These are phyloP conservation scores for Patiria pectinifera DNA, from an alignment of 53 echinoderm and acorn worm species.

Conservation along the genomic window DNA sequence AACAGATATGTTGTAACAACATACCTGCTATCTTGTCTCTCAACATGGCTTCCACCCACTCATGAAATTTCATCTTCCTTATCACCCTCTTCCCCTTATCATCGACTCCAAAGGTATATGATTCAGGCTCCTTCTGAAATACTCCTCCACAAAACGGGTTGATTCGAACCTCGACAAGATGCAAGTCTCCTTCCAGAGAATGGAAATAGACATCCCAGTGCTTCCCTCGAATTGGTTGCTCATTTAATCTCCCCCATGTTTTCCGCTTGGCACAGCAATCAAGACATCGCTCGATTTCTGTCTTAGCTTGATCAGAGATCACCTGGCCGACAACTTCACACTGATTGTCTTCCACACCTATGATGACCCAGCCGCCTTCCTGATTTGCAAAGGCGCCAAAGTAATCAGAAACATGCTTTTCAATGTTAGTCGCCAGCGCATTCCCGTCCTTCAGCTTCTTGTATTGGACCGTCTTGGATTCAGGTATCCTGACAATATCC, in stretches of 20 bases:
- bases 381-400: slow-evolving; percentile 42
- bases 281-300: not conserved
- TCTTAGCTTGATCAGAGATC: not conserved
- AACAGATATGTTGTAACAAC: not conserved
- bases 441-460: slow-evolving; percentile 37
- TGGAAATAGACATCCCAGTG: slow-evolving; percentile 49
- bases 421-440: slow-evolving; percentile 6
- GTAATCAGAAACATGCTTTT: slow-evolving; percentile 26
- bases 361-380: slow-evolving; percentile 31
- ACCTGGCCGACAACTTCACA: slow-evolving; percentile 12
- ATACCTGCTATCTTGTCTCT: slow-evolving; percentile 30
- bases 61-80: slow-evolving; percentile 13
- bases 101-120: slow-evolving; percentile 20
- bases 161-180: slow-evolving; percentile 40
- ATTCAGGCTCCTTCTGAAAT: slow-evolving; percentile 33
- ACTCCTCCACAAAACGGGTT: slow-evolving; percentile 41
- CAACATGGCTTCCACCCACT: slow-evolving; percentile 37
- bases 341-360: slow-evolving; percentile 32
- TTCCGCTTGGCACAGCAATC: slow-evolving; percentile 38
- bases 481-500: slow-evolving; percentile 16
- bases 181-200: not conserved
- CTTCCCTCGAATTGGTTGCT: not conserved
- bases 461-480: slow-evolving; percentile 37
- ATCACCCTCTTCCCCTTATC: slow-evolving; percentile 21
- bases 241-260: slow-evolving; percentile 17